Conservation (phyloP, 2,113 vertebrate species). For the Xenopus laevis region DNA sequence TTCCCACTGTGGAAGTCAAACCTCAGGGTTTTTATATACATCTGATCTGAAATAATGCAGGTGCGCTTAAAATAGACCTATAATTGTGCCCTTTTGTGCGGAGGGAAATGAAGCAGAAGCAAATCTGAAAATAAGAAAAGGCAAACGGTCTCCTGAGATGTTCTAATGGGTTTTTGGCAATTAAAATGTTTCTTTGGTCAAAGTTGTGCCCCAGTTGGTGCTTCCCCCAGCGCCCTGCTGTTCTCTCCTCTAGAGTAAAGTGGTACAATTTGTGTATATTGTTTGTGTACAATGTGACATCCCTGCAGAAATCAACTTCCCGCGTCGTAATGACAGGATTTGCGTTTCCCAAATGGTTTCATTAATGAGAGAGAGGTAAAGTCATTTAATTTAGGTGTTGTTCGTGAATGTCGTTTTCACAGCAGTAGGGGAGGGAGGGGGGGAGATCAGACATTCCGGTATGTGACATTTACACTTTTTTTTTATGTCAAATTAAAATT, state of each 20-base stretch:
- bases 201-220: constrained; percentile 18
- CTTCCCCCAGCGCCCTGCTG: constrained; percentile 22
- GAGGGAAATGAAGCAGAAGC: constrained; percentile 42
- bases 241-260: constrained; percentile 30
- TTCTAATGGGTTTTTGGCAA: constrained; percentile 42
- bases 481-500: constrained; percentile 29
- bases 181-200: constrained; percentile 48
- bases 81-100: constrained; percentile 44
- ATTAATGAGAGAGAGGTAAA: constrained; percentile 22
- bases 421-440: constrained; percentile 23
- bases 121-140: constrained; percentile 38
- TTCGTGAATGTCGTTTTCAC: constrained; percentile 39
- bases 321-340: constrained; percentile 40
- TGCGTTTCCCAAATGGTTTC: constrained; percentile 37
- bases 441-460: constrained; percentile 35
- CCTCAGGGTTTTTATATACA: constrained; percentile 24
- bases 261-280: background rate
- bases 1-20: constrained; percentile 20
- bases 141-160: constrained; percentile 36
- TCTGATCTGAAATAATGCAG: constrained; percentile 41
- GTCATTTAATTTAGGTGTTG: constrained; percentile 41
- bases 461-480: constrained; percentile 38
- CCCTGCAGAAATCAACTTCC: constrained; percentile 37
- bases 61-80: constrained; percentile 42
- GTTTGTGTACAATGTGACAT: constrained; percentile 28